phyloP scores from a whole-genome alignment of 2,797 vertebrate species.

The Hafferia zeledoni region DNA sequence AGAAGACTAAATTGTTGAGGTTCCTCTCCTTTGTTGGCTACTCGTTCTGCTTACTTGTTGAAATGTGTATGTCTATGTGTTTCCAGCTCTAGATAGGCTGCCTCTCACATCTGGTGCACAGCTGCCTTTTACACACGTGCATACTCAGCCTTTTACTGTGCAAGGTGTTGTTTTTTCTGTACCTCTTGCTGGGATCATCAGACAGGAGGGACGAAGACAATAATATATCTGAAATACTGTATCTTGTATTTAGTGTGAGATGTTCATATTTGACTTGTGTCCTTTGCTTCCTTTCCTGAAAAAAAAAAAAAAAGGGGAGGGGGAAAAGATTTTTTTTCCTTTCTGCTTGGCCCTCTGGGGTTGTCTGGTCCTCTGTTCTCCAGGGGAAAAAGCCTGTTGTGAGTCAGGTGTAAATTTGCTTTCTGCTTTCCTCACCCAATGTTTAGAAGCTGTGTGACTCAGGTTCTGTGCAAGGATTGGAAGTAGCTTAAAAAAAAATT shows the following conservation, averaged over 20 bases:
- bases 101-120: slow-evolving; percentile 16
- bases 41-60: neutral
- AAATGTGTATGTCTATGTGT: neutral
- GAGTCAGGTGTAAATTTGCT: neutral
- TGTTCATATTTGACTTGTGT: neutral
- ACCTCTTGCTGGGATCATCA: neutral
- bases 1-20: slow-evolving; percentile 36
- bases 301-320: neutral
- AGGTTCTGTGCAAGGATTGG: neutral
- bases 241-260: neutral
- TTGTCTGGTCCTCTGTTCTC: neutral
- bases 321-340: neutral
- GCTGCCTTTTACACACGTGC: neutral
- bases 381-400: neutral
- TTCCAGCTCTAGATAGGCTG: neutral
- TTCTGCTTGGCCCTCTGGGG: neutral
- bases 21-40: neutral
- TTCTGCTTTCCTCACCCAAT: neutral
- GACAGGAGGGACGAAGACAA: neutral
- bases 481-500: neutral
- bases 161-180: neutral
- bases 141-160: neutral
- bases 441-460: neutral
- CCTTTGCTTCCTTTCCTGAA: neutral
- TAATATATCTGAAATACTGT: neutral